Base-by-base conservation (phyloP, 2,888 invertebrate genomes). In the Gisinianus flammeolus region DNA sequence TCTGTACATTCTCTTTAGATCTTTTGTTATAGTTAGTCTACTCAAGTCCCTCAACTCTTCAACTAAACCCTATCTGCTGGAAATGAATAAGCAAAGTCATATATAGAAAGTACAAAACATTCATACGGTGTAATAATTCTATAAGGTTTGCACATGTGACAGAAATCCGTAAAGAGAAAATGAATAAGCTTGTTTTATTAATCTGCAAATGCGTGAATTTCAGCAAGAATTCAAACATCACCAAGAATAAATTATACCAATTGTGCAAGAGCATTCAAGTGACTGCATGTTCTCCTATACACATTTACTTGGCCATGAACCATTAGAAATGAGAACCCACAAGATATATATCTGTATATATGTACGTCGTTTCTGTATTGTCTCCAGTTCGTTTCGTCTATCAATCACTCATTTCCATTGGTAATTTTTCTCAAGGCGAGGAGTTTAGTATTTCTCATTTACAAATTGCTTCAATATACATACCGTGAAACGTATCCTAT, bases 381-480 rank as follows among this genome's bases (percentile, higher is more conserved):
- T 44, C 44, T 44, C 12, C 44, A 16, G 31, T n/a, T 33, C 67
- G 28, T 67, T 33, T 28, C n/a, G n/a, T 67, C n/a, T 33, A 67
- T 67, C 67, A 31, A 35, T 67, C 67, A 67, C 33, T 28, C 19
- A 67, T 67, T 58, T 33, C 67, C 66, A 66, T 30, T 66, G 28
- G 31, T 33, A 68, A 68, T 68, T 35, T 26, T 68, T 68, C 44
- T 44, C 44, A 44, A 44, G 44, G 44, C 44, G 70, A 24, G 19
- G 52, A 52, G 19, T 44, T 35, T 44, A 19, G 33, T 62, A 70
- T 75, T 75, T 56, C 66, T 75, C 67, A 62, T 79, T 75, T 70
- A 70, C 75, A 75, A 58, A 72, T 67, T 68, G 73, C 72, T 78
- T 56, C 73, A 77, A 67, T 22, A 68, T 58, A 70, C 58, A 71